Evolutionary conservation across 2,888 invertebrate species (phyloP).

Genomic region (Digitonthophagus gazella): DNA sequence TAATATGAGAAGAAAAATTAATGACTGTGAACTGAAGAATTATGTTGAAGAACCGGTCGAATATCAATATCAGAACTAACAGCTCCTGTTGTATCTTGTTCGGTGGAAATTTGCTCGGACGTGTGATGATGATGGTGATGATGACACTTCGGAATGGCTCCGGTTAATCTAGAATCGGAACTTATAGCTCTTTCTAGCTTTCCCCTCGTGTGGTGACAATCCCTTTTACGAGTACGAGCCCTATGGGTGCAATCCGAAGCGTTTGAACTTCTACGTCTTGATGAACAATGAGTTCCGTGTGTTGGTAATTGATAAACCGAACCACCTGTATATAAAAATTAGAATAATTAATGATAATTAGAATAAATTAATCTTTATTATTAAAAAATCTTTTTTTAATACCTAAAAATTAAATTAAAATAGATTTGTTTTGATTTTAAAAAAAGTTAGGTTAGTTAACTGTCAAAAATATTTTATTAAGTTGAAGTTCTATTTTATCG

Average conservation of each 20-base stretch:
- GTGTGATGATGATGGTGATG: conserved; percentile 38
- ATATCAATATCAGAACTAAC: conserved; percentile 46
- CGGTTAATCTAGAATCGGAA: conserved; percentile 47
- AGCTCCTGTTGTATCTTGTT: conserved; percentile 39
- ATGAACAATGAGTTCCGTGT: conserved; percentile 35
- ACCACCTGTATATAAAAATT: conserved; percentile 39
- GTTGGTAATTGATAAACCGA: conserved; percentile 43
- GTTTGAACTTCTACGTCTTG: conserved; percentile 49
- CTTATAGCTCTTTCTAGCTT: conserved; percentile 46
- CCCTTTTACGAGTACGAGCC: conserved; percentile 41
- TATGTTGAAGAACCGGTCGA: conserved; percentile 31
- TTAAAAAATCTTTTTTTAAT: too few species aligned
- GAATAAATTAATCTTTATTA: too few species aligned
- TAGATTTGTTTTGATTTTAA: too few species aligned
- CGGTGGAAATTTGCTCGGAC: conserved; percentile 41
- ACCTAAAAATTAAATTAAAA: too few species aligned
- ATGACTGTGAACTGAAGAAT: conserved; percentile 28
- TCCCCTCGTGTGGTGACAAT: conserved; percentile 41
- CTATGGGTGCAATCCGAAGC: conserved; percentile 49
- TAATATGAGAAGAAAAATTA: conserved; percentile 9
- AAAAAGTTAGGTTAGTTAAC: too few species aligned
- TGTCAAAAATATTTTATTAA: too few species aligned
- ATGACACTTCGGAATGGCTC: conserved; percentile 38
- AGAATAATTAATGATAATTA: too few species aligned
- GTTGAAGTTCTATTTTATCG: too few species aligned